Conservation (phyloP, 2,113 vertebrate species). For the Stercorarius parasiticus region DNA sequence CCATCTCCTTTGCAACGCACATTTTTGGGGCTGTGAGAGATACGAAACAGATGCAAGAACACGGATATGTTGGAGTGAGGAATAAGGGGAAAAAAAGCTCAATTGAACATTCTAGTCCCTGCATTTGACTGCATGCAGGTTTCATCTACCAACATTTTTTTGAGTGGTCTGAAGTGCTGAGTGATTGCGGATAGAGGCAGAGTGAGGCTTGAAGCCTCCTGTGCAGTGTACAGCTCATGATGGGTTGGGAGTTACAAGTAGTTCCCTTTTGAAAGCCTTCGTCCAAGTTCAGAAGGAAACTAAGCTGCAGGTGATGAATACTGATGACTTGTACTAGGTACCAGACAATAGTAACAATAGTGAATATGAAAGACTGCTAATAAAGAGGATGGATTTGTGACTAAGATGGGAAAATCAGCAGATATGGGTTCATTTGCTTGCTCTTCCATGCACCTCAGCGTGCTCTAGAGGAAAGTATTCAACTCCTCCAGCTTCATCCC, state of each 20-base stretch:
- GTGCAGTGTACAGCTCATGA: background rate
- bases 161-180: constrained; percentile 51
- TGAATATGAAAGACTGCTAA: constrained; percentile 32
- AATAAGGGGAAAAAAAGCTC: background rate
- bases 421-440: background rate
- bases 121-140: background rate
- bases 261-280: constrained; percentile 31
- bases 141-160: constrained; percentile 1
- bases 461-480: background rate
- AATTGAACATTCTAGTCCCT: constrained; percentile 45
- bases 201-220: constrained; percentile 31
- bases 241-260: constrained; percentile 47
- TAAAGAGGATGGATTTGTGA: constrained; percentile 37
- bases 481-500: background rate
- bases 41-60: constrained; percentile 2
- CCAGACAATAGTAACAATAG: constrained; percentile 46
- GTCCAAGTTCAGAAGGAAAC: constrained; percentile 51
- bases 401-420: constrained; percentile 26
- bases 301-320: constrained; percentile 48
- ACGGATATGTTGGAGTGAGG: constrained; percentile 21
- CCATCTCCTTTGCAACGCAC: background rate
- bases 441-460: background rate
- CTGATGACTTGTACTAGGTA: constrained; percentile 40
- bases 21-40: background rate
- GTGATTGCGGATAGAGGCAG: constrained; percentile 40